Conservation (phyloP, 2,888 invertebrate species). For the Amphipyra tragopoginis region DNA sequence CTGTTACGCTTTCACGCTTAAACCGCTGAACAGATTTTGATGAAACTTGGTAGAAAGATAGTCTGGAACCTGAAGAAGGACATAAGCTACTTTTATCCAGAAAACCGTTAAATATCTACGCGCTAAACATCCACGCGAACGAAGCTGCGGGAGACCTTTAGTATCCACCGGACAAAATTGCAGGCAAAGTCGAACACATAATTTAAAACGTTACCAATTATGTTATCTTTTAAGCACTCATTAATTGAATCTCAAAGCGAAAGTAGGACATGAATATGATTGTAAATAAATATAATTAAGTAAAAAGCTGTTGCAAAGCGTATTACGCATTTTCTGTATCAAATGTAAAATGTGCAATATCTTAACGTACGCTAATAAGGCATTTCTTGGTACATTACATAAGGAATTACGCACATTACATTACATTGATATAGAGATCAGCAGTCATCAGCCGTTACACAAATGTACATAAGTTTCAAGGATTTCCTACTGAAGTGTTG, state of each 20-base stretch:
- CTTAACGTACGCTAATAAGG: background rate
- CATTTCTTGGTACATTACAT: slow-evolving; percentile 4
- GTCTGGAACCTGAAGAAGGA: no score
- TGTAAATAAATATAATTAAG: background rate
- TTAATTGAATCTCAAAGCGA: background rate
- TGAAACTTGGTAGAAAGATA: no score
- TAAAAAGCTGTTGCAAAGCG: background rate
- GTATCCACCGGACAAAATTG: no score
- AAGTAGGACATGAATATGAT: background rate
- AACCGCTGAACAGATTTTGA: no score
- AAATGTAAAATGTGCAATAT: slow-evolving; percentile 1
- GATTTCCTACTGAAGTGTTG: background rate
- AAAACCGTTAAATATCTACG: no score
- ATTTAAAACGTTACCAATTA: no score
- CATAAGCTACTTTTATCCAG: no score
- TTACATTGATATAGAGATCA: background rate
- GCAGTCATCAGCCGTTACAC: slow-evolving; percentile 2
- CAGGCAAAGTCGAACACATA: no score
- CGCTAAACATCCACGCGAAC: no score
- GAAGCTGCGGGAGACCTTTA: no score
- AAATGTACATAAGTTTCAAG: slow-evolving; percentile 4
- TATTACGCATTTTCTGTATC: background rate
- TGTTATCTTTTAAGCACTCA: no score
- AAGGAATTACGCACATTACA: slow-evolving; percentile 7
- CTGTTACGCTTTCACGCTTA: no score